Evolutionary conservation across 35 echinoderm and acorn worm genomes (phyloP).

Genomic region (Amphiura filiformis): DNA sequence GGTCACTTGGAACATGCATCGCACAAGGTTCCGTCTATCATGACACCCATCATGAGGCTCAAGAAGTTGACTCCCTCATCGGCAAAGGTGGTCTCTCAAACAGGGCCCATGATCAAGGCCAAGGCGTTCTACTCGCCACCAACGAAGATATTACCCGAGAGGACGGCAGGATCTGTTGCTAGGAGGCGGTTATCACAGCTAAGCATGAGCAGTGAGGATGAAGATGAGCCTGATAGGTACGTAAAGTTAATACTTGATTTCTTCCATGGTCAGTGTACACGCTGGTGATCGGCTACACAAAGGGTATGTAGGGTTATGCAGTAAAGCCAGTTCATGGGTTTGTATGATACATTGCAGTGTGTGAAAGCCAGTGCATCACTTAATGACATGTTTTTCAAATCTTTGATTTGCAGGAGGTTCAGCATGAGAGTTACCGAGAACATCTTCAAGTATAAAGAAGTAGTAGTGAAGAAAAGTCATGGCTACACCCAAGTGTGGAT

Average conservation of each 20-base stretch:
- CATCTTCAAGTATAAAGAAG: conserved; percentile 85
- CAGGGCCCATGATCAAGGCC: conserved; percentile 1
- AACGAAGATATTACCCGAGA: conserved; percentile 15
- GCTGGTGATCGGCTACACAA: too few relatives aligned
- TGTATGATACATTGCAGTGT: too few relatives aligned
- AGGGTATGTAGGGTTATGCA: too few relatives aligned
- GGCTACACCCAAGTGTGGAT: conserved; percentile 90
- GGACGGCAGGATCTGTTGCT: conserved; percentile 45
- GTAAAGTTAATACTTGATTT: too few relatives aligned
- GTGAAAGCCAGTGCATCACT: too few relatives aligned
- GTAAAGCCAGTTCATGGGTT: too few relatives aligned
- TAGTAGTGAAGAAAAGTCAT: conserved; percentile 74
- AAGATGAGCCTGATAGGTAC: conserved; percentile 43
- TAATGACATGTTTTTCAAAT: too few relatives aligned
- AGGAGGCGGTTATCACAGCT: conserved; percentile 67
- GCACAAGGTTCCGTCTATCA: neutral
- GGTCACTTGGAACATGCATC: neutral
- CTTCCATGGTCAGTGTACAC: too few relatives aligned
- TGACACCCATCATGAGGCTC: conserved; percentile 34
- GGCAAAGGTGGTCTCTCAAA: neutral
- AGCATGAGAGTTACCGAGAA: conserved; percentile 67
- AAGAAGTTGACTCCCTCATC: conserved; percentile 32
- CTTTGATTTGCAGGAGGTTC: conserved; percentile 43
- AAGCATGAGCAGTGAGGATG: conserved; percentile 35
- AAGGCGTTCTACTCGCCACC: neutral